Base-by-base conservation (phyloP, 2,888 invertebrate genomes). In the Euplexia lucipara region DNA sequence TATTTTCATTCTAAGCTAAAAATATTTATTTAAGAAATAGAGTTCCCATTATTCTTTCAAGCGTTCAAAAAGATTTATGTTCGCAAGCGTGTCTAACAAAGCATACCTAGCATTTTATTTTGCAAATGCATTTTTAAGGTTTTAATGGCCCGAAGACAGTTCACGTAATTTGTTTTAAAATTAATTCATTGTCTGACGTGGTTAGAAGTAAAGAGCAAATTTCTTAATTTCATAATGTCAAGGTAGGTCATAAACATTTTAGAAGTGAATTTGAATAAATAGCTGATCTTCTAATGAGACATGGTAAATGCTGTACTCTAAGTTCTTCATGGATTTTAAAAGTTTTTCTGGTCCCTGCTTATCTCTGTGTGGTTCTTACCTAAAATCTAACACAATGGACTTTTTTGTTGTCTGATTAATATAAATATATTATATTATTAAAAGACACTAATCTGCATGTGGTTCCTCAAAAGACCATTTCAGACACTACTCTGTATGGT, bases 1-100 rank as follows among this genome's bases (percentile, higher is more conserved):
- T 52, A 66, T 54, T 63, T 67, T 65, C 39, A 57, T 57, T 65
- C 34, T 41, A 57, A 53, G 20, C 37, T 35, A 42, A 20, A 76
- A 69, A 69, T 66, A 70, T 51, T 58, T 69, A 57, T 65, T 59
- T 37, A 7, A 41, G 20, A 53, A 64, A 59, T n/a, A 70, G 47
- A 52, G 39, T 30, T 48, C 18, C 56, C 63, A 60, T 81, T 81
- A 67, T 54, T 60, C 78, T 60, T 78, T 65, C 18, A 37, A 65
- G 41, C 74, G 70, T 58, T 63, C 64, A 39, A 37, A 35, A 74
- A 78, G 78, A 79, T 81, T 78, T 81, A 78, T 81, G 56, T 53
- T 35, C 26, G 39, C 45, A 47, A 48, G 65, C 68, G 74, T 79
- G 78, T 78, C 79, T 78, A 60, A 78, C 56, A 74, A 67, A 78